Evolutionary conservation across 2,113 vertebrate genomes (phyloP), one percentile per base, ranked within the genome.

Genomic region (Sminthopsis crassicaudata): DNA sequence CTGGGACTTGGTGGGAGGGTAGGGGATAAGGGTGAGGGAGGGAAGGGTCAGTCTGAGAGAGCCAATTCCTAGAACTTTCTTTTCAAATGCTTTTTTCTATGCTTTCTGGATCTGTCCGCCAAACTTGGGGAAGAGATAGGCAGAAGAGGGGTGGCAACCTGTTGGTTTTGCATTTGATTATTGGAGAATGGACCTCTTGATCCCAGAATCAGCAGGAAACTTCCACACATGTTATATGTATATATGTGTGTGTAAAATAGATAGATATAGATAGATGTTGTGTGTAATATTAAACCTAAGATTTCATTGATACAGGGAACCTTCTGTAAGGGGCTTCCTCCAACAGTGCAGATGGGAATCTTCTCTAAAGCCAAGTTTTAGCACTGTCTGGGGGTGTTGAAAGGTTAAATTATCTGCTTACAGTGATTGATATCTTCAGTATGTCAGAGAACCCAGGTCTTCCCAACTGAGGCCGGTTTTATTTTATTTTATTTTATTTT

Each of bases 111-210:
- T 51, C 91, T 95, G 24, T 60, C 53, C 92, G 16, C 57, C 0
- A 0, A n/a, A 92, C 60, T 54, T 46, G 42, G 52, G 93, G 84
- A 52, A 88, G 93, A 30, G 76, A 24, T 0, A 1, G n/a, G 53
- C 91, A 95, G 48, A 93, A 93, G 67, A 95, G 84, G 91, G 88
- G 50, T 50, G 60, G 55, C 22, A 46, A 46, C 90, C 90, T 92
- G 92, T 95, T 0, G 1, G 16, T 84, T 84, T 60, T 95, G 90
- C 89, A 60, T 97, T 91, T 95, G 94, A 92, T 92, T 22, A 0
- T 8, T 92, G 54, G 52, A 53, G 91, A 91, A 94, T 48, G 95
- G 93, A 91, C 46, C n/a, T 91, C 90, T 96, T 93, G 84, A 95
- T 92, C 95, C n/a, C 93, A n/a, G 53, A 95, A 96, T 94, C 67